Percentiles rank a stretch among this genome's conserved stretches.
phyloP scores from a whole-genome alignment of 2,113 vertebrate species.

The Solea solea region DNA sequence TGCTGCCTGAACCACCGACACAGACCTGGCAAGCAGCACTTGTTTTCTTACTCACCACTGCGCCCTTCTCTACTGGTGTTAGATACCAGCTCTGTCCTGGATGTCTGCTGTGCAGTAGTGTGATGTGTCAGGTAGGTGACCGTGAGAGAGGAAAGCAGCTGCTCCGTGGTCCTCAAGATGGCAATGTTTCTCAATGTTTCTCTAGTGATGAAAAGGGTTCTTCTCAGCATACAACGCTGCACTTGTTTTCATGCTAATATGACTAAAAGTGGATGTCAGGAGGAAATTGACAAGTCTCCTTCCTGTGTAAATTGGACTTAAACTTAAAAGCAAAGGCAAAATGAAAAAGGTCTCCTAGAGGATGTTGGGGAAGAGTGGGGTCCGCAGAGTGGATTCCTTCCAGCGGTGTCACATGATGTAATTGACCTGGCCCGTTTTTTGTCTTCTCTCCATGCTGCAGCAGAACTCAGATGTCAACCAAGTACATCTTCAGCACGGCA shows the following conservation, averaged over 20 bases:
- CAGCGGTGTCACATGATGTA: slow-evolving; percentile 39
- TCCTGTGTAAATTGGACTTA: slow-evolving; percentile 48
- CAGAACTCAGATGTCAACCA: slow-evolving; percentile 38
- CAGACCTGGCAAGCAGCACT: slow-evolving; percentile 67
- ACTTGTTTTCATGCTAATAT: slow-evolving; percentile 39
- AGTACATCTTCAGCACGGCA: slow-evolving; percentile 45
- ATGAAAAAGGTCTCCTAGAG: slow-evolving; percentile 51
- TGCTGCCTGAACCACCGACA: slow-evolving; percentile 68
- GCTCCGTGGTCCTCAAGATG: slow-evolving; percentile 65
- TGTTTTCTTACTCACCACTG: slow-evolving; percentile 66
- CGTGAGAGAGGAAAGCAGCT: slow-evolving; percentile 35
- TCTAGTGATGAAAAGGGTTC: slow-evolving; percentile 37
- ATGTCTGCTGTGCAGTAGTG: slow-evolving; percentile 19
- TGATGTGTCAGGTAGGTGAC: slow-evolving; percentile 29
- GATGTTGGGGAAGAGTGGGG: slow-evolving; percentile 9
- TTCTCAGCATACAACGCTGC: slow-evolving; percentile 46
- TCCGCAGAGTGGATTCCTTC: slow-evolving; percentile 63
- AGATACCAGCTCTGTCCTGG: slow-evolving; percentile 34
- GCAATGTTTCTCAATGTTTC: slow-evolving; percentile 70
- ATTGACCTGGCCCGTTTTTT: slow-evolving; percentile 47
- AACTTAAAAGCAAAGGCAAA: slow-evolving; percentile 37
- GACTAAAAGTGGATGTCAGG: slow-evolving; percentile 46
- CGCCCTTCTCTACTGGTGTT: slow-evolving; percentile 27
- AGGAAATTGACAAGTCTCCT: slow-evolving; percentile 30
- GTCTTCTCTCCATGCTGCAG: slow-evolving; percentile 53